Percentiles rank a stretch among this genome's conserved stretches.
These are phyloP conservation scores for Zaprionus vittiger DNA, from an alignment of 1,140 invertebrate genomes.

Conservation along the genomic window DNA sequence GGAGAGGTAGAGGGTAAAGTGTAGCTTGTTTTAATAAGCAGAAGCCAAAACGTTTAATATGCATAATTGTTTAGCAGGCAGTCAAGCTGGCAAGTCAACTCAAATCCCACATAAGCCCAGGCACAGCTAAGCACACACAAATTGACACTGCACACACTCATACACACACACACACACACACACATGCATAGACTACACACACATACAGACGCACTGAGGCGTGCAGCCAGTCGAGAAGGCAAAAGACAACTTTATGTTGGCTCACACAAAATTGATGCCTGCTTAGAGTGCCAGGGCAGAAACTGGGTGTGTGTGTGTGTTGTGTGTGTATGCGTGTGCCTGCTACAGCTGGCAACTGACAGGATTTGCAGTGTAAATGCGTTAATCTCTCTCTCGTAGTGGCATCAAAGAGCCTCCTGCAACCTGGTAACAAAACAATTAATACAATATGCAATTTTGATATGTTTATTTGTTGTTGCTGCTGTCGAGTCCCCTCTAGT, in stretches of 20 bases:
- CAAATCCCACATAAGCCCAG: slow-evolving; percentile 36
- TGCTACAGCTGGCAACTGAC: slow-evolving; percentile 39
- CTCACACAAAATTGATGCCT: slow-evolving; percentile 73
- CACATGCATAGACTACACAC: slow-evolving; percentile 5
- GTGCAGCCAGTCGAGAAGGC: slow-evolving; percentile 11
- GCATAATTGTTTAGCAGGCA: slow-evolving; percentile 71
- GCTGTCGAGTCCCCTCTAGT: neutral
- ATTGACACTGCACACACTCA: neutral
- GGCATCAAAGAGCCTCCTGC: slow-evolving; percentile 68
- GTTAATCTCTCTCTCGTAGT: slow-evolving; percentile 77
- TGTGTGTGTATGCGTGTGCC: neutral
- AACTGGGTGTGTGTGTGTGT: slow-evolving; percentile 7
- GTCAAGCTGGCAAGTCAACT: slow-evolving; percentile 17
- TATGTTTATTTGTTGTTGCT: slow-evolving; percentile 77
- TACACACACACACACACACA: slow-evolving; percentile 28
- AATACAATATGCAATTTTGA: slow-evolving; percentile 83
- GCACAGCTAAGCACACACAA: slow-evolving; percentile 16
- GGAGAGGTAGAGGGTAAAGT: neutral
- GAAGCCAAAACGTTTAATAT: slow-evolving; percentile 57
- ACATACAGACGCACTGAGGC: slow-evolving; percentile 30
- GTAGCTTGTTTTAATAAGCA: slow-evolving; percentile 29
- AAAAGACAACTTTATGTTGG: slow-evolving; percentile 63
- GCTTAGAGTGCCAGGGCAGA: slow-evolving; percentile 63
- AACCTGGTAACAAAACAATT: slow-evolving; percentile 83
- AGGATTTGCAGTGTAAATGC: slow-evolving; percentile 78